These are phyloP conservation scores for Alosa alosa DNA, from an alignment of 2,113 vertebrate genomes.

Conservation along the genomic window DNA sequence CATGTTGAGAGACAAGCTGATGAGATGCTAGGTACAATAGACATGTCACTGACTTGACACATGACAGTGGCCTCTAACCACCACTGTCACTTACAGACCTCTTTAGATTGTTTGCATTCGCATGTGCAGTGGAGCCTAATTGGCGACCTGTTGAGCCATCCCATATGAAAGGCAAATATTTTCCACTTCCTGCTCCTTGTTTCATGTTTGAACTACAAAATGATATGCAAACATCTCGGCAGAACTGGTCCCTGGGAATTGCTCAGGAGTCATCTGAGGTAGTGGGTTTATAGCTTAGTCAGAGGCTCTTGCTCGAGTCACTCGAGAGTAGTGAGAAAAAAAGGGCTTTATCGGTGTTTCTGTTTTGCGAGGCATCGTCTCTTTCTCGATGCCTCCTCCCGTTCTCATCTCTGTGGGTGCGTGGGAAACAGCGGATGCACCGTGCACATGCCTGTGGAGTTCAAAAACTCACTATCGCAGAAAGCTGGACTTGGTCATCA, in stretches of 20 bases:
- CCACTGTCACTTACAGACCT: not conserved
- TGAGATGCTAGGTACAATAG: not conserved
- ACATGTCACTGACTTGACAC: not conserved
- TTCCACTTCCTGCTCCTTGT: not conserved
- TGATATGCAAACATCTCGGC: not conserved
- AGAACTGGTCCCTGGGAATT: not conserved
- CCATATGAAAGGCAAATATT: not conserved
- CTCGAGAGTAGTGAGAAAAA: not conserved
- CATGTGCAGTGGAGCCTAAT: not conserved
- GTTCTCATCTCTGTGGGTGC: not conserved
- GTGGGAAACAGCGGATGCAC: not conserved
- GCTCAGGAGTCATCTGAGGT: not conserved
- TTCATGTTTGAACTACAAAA: not conserved
- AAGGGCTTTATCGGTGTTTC: not conserved
- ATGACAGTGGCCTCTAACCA: not conserved
- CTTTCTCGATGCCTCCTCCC: not conserved
- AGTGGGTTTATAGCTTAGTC: not conserved
- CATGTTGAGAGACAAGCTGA: not conserved
- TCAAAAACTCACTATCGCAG: not conserved
- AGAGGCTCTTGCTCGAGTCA: not conserved
- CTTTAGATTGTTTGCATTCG: not conserved
- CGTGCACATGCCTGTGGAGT: not conserved
- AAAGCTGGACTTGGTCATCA: not conserved
- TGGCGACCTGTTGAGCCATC: not conserved
- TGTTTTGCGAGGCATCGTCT: not conserved